Conservation (phyloP, 2,113 vertebrate genomes). For the Sander lucioperca region DNA sequence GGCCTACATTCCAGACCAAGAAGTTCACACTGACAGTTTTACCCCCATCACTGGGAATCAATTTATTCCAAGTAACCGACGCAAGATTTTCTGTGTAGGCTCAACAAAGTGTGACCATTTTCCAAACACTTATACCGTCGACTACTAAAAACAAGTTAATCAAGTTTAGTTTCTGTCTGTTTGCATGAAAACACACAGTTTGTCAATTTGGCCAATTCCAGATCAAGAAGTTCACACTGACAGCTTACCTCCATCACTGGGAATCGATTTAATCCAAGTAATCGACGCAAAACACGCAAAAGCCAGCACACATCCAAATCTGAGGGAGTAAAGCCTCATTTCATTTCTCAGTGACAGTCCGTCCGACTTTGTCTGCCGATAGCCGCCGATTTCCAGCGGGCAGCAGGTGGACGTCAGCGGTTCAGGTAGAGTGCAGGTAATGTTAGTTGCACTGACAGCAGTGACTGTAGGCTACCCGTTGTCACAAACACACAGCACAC, state of each 20-base stretch:
- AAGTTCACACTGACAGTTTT: background rate
- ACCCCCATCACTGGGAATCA: slow-evolving; percentile 43
- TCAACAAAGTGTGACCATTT: too few relatives aligned
- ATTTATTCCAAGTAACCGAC: slow-evolving; percentile 47
- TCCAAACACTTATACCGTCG: too few relatives aligned
- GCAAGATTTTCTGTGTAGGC: background rate
- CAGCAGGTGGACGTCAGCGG: slow-evolving; percentile 28
- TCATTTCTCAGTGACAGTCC: slow-evolving; percentile 18
- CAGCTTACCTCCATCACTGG: slow-evolving; percentile 48
- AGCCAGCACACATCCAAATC: slow-evolving; percentile 35
- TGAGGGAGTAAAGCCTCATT: slow-evolving; percentile 44
- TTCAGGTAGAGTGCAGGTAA: background rate
- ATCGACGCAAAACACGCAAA: slow-evolving; percentile 21
- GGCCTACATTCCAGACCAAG: background rate
- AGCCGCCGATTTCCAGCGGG: background rate
- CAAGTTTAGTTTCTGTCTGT: too few relatives aligned
- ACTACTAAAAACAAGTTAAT: too few relatives aligned
- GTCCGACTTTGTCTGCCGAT: background rate
- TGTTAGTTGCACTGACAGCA: background rate
- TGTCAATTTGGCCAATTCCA: too few relatives aligned
- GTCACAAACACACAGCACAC: background rate
- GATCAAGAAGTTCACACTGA: background rate
- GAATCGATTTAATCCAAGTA: slow-evolving; percentile 43
- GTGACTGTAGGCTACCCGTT: background rate
- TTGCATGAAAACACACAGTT: too few relatives aligned